Percentiles rank a stretch among this genome's conserved stretches.
Conservation (phyloP, 2,113 vertebrate genomes). For the Chroicocephalus ridibundus region DNA sequence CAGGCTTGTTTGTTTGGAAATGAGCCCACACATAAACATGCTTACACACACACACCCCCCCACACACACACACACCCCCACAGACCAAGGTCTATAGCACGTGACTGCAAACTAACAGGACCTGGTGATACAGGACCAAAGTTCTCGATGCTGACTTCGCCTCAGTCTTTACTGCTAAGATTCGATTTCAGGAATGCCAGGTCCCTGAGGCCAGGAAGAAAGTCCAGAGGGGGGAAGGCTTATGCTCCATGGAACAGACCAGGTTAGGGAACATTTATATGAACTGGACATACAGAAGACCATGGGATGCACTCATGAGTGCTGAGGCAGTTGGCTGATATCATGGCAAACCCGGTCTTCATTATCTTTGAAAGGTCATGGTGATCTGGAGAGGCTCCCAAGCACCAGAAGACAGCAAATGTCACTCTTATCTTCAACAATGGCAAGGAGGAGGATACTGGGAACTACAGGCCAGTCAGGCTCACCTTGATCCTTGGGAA, state of each 20-base stretch:
- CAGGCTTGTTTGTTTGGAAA: conserved; percentile 45
- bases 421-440: neutral
- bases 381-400: neutral
- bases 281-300: neutral
- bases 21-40: neutral
- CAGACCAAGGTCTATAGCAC: neutral
- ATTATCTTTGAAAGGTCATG: neutral
- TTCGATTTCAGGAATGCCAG: neutral
- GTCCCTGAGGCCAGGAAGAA: neutral
- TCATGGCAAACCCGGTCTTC: neutral
- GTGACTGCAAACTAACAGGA: neutral
- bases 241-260: neutral
- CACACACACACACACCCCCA: neutral
- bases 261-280: neutral
- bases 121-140: neutral
- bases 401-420: neutral
- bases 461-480: neutral
- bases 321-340: neutral
- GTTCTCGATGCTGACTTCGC: rapidly evolving
- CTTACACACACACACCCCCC: neutral
- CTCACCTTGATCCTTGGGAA: neutral
- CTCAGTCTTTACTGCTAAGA: neutral
- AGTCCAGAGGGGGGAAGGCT: neutral
- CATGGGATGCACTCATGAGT: neutral
- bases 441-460: neutral